Base-by-base conservation (phyloP, 1,140 invertebrate genomes). In the Arion vulgaris region DNA sequence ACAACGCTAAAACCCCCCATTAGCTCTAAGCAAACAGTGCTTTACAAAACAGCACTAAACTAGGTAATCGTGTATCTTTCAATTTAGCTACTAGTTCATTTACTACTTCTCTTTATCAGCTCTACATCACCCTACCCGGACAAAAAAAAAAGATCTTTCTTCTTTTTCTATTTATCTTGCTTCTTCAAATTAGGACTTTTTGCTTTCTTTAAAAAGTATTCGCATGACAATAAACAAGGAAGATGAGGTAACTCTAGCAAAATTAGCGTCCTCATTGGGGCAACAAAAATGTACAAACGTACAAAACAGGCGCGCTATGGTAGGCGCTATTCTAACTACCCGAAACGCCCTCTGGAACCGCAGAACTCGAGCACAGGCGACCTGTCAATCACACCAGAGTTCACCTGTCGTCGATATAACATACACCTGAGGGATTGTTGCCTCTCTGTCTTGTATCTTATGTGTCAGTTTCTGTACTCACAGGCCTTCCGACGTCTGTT, bases 341-440 rank as follows among this genome's bases (percentile, higher is more conserved):
- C 62, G 62, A 28, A 66, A 28, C 62, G 62, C 62, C 62, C 62
- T 66, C 62, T 66, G 62, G 62, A 66, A 66, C 62, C 28, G 11
- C 11, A 32, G 62, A 32, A 66, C 1, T 66, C 62, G 7, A 7
- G 62, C 62, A 66, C 62, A 66, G 62, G 17, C 62, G 28, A 66
- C 62, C 62, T 28, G 62, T 66, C 62, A 66, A 66, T 66, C 62
- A 66, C 19, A 23, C 17, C 2, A 11, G 19, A 32, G 62, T 66
- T 66, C 62, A 66, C 62, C 62, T 66, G 62, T 66, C 62, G 62
- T 34, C 62, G n/a, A 66, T 66, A 66, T 66, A 66, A 66, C 62
- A 66, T 66, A 66, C 62, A 66, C 62, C 62, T 66, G 62, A 66
- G 62, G 62, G 62, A 66, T 34, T 66, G 9, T 34, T 66, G 62